These are phyloP conservation scores for Microctonus aethiopoides DNA, from an alignment of 2,888 invertebrate genomes.

Conservation along the genomic window DNA sequence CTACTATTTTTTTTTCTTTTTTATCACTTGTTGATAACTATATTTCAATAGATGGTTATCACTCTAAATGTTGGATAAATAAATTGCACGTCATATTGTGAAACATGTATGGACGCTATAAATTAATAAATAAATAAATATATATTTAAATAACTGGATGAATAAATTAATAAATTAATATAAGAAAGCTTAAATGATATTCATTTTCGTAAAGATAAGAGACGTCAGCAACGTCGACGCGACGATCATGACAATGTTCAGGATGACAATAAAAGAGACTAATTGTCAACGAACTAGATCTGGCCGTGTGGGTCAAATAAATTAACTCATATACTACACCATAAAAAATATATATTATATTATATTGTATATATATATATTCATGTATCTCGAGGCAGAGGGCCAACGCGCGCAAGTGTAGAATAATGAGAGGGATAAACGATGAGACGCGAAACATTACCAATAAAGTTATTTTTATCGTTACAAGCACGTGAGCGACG, in stretches of 20 bases:
- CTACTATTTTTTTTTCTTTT: neutral
- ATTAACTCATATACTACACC: constrained; percentile 53
- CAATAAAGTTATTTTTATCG: constrained; percentile 28
- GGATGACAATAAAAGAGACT: neutral
- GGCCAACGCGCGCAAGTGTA: neutral
- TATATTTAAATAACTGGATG: neutral
- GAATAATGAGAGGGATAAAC: constrained; percentile 1
- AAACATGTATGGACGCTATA: neutral
- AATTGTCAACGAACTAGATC: constrained; percentile 27
- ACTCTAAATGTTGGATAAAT: too few species aligned
- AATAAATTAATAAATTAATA: neutral
- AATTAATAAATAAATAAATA: neutral
- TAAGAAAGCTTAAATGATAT: too few species aligned
- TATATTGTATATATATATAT: neutral
- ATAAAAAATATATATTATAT: neutral
- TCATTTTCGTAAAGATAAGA: neutral
- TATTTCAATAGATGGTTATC: constrained; percentile 1
- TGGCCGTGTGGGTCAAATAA: constrained; percentile 58
- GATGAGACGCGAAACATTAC: constrained; percentile 17
- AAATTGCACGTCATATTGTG: too few species aligned
- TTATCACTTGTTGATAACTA: neutral
- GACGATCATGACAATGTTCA: neutral
- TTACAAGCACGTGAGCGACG: constrained; percentile 17
- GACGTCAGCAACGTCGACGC: neutral
- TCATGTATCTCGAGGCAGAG: neutral